Conservation (phyloP, 2,797 vertebrate genomes). For the Fundulus diaphanus region DNA sequence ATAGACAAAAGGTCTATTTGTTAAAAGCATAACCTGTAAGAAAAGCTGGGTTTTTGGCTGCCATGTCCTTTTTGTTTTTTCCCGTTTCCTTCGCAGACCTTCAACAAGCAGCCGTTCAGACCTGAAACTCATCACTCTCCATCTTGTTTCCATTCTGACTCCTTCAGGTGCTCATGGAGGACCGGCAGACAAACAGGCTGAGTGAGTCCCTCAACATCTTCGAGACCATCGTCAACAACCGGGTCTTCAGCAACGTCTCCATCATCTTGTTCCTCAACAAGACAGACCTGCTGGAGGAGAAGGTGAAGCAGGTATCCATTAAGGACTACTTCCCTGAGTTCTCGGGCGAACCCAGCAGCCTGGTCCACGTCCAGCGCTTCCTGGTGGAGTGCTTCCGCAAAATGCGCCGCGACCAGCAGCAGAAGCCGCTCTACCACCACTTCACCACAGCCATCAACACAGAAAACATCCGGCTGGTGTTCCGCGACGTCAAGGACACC, state of each 20-base stretch:
- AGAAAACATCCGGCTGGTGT: slow-evolving; percentile 97
- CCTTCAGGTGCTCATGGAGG: slow-evolving; percentile 94
- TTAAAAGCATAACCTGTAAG: slow-evolving; percentile 7
- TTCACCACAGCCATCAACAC: slow-evolving; percentile 99
- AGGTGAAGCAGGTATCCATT: slow-evolving; percentile 92
- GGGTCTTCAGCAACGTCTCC: slow-evolving; percentile 96
- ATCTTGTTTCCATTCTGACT: not conserved
- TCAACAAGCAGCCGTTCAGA: not conserved
- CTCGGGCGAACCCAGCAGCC: slow-evolving; percentile 85
- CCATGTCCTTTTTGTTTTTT: not conserved
- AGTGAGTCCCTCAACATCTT: slow-evolving; percentile 99
- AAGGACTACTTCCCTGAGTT: slow-evolving; percentile 97
- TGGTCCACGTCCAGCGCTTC: slow-evolving; percentile 92
- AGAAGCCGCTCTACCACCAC: slow-evolving; percentile 97
- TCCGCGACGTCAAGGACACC: slow-evolving; percentile 98
- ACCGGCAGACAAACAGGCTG: slow-evolving; percentile 94
- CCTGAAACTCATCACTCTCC: not conserved
- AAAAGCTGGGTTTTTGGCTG: not conserved
- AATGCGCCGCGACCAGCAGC: slow-evolving; percentile 94
- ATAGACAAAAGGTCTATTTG: not conserved
- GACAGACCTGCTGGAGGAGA: slow-evolving; percentile 97
- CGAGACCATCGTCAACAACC: slow-evolving; percentile 98
- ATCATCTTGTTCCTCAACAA: slow-evolving; percentile 99
- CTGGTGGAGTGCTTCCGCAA: slow-evolving; percentile 95
- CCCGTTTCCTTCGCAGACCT: slow-evolving; percentile 5